Evolutionary conservation across 2,113 vertebrate species (phyloP).

Genomic region (Euleptes europaea): DNA sequence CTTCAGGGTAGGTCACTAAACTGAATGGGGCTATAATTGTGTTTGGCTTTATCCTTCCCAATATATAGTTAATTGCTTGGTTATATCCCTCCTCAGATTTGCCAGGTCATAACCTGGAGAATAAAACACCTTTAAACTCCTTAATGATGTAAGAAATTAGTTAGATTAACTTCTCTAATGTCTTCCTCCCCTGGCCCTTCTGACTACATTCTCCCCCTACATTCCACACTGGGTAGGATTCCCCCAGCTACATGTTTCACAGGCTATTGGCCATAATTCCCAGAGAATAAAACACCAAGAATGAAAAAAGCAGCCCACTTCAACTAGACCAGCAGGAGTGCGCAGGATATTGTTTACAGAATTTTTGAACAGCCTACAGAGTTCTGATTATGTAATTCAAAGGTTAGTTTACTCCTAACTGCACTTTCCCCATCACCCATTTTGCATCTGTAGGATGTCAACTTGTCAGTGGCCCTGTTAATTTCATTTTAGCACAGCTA

Average conservation of each 20-base stretch:
- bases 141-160: background rate
- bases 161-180: background rate
- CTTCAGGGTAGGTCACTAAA: no score
- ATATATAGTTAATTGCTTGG: background rate
- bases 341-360: background rate
- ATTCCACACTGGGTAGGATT: background rate
- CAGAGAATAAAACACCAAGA: background rate
- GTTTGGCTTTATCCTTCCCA: background rate
- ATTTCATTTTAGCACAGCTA: constrained; percentile 2
- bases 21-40: background rate
- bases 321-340: no score
- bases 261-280: no score
- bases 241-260: background rate
- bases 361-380: background rate
- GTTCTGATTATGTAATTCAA: background rate
- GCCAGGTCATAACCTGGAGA: no score
- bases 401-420: background rate
- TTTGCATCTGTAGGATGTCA: background rate
- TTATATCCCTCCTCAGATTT: background rate
- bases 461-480: background rate
- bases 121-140: background rate
- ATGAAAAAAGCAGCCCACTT: background rate
- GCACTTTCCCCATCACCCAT: background rate
- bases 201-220: background rate
- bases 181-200: background rate